Evolutionary conservation across 1,140 invertebrate genomes (phyloP), one percentile per base, ranked within the genome.

Genomic region (Helicorthomorpha holstii): DNA sequence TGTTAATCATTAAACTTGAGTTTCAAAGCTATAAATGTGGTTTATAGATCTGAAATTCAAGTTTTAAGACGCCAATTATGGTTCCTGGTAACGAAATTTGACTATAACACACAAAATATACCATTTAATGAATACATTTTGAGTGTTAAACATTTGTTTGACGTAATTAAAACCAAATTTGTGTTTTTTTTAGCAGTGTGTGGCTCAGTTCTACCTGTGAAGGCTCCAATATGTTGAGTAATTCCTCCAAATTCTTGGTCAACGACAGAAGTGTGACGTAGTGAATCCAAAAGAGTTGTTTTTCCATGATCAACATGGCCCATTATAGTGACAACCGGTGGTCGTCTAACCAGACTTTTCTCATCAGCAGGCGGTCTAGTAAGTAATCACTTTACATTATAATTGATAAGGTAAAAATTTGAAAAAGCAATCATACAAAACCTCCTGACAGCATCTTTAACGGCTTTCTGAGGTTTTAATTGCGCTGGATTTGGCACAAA

Each of bases 231-330:
- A 67, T 98, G 94, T 68, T 99, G 96, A 0, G 96, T 99, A 43
- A 99, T 99, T 19, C 96, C 96, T n/a, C 96, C 96, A 71, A 93
- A 95, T 73, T 99, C 96, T 34, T 79, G 72, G 21, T 82, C 76
- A 0, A 92, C 93, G 38, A 98, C 81, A 53, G 80, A 76, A 0
- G 90, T 80, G 50, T 92, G 77, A 51, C 95, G 69, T 21, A 99
- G 67, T 1, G 83, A 72, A 72, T 99, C 96, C 4, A 99, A 67
- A 2, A 99, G 71, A 2, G 95, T 98, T 2, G 96, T 98, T 77
- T 98, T 98, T 1, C 94, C 94, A 73, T 98, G 95, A 76, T 98
- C 95, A 1, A 98, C 92, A 71, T 99, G 95, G 0, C 95, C 95
- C 94, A 99, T 98, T 16, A 98, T 88, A 2, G 94, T 94, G 1